phyloP scores from a whole-genome alignment of 1,140 invertebrate genomes.

The Nylanderia fulva region DNA sequence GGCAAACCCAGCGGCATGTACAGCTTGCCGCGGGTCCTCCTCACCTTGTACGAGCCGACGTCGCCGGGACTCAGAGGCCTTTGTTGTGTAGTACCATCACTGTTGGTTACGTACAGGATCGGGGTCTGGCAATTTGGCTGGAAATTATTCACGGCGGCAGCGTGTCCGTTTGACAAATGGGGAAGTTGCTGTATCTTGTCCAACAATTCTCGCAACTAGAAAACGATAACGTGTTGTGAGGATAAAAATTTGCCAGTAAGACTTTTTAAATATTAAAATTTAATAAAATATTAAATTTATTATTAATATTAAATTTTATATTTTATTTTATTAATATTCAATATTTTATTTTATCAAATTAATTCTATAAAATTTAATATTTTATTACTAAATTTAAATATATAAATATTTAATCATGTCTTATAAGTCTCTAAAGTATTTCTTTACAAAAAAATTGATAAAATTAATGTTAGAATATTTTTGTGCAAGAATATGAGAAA shows the following conservation, averaged over 20 bases:
- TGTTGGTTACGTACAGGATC: constrained; percentile 75
- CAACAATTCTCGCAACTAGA: constrained; percentile 87
- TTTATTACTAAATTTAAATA: too few species aligned
- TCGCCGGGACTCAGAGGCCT: constrained; percentile 76
- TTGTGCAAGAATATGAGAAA: too few species aligned
- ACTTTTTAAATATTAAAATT: too few species aligned
- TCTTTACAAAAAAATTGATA: too few species aligned
- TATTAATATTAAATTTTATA: too few species aligned
- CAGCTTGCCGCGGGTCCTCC: constrained; percentile 80
- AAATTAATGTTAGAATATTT: too few species aligned
- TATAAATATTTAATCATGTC: background rate
- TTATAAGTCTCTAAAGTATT: background rate
- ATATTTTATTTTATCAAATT: too few species aligned
- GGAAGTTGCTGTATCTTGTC: constrained; percentile 90
- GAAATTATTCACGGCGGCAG: constrained; percentile 66
- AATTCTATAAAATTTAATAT: too few species aligned
- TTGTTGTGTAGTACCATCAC: constrained; percentile 69
- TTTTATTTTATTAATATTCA: too few species aligned
- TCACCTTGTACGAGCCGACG: constrained; percentile 66
- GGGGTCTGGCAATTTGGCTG: constrained; percentile 74
- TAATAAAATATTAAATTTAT: too few species aligned
- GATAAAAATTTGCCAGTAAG: too few species aligned
- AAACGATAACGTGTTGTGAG: constrained; percentile 3
- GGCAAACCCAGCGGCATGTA: constrained; percentile 83
- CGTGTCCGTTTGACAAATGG: constrained; percentile 77